Evolutionary conservation across 2,113 vertebrate genomes (phyloP), one percentile per base, ranked within the genome.

Genomic region (Aix galericulata): DNA sequence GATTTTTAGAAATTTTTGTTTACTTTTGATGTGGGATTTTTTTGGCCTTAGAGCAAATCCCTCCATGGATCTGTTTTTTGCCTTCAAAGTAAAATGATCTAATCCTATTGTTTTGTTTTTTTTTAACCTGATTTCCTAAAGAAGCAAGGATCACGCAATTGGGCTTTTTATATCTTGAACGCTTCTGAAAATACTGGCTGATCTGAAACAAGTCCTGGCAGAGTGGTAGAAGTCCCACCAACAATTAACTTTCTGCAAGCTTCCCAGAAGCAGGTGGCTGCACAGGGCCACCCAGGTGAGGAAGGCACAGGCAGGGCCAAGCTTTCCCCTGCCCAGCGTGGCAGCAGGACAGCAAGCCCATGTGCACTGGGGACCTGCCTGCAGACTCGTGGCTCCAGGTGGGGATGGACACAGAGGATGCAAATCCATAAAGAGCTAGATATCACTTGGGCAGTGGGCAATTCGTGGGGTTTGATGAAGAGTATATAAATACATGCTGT

Each of bases 71-170:
- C 60, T 44, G 42, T n/a, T 68, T 89, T 86, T 76, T 87, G 48
- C 72, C 40, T 89, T 89, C 53, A 91, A 38, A 89, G 91, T 66
- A 74, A 92, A 89, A 66, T 68, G n/a, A 93, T 94, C 81, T 89
- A 79, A 91, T 87, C 81, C 62, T 83, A 88, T 63, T 91, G 32
- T 31, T 85, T 29, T 32, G n/a, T n/a, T 36, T 36, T 79, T 92
- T 91, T 88, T 87, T 0, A 89, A 84, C 62, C 86, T 88, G 38
- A 44, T 94, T 91, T 89, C 53, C 17, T 79, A 58, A 89, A 88
- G 88, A 93, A 90, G 86, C 16, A 7, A 46, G 21, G 13, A 48
- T 89, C 69, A 20, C 90, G 72, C 31, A 62, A 40, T 88, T 66
- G 62, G 21, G 10, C 13, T 87, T 94, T 82, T 75, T 88, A 67